Percentiles rank a stretch among this genome's conserved stretches.
phyloP scores from a whole-genome alignment of 1,140 invertebrate species.

The Epicauta chinensis region DNA sequence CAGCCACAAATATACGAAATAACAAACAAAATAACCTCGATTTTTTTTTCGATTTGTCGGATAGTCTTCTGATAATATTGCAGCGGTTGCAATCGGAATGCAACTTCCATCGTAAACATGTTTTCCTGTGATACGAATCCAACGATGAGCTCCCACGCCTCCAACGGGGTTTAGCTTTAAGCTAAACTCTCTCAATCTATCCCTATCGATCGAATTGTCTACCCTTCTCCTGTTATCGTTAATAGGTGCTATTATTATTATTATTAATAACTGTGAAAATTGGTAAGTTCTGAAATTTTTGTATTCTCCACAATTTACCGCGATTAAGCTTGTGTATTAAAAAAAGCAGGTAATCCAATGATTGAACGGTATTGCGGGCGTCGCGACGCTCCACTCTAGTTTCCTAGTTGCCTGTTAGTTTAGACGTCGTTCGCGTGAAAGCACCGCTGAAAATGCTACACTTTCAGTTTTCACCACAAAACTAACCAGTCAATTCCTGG shows the following conservation, averaged over 20 bases:
- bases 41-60: too few relatives aligned
- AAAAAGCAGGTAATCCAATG: too few relatives aligned
- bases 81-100: not conserved
- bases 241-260: not conserved
- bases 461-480: slow-evolving; percentile 10
- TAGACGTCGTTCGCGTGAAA: slow-evolving; percentile 25
- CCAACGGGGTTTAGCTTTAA: not conserved
- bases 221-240: too few relatives aligned
- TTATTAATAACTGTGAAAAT: too few relatives aligned
- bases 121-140: slow-evolving; percentile 26
- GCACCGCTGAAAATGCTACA: slow-evolving; percentile 20
- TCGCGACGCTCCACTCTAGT: slow-evolving; percentile 14
- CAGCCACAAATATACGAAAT: too few relatives aligned
- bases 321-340: too few relatives aligned
- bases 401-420: slow-evolving; percentile 11
- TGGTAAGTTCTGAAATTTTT: too few relatives aligned
- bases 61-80: too few relatives aligned
- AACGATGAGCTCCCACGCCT: slow-evolving; percentile 29
- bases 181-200: slow-evolving; percentile 5
- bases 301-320: slow-evolving; percentile 2
- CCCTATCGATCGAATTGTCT: too few relatives aligned
- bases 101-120: slow-evolving; percentile 5
- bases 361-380: slow-evolving; percentile 1
- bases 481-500: too few relatives aligned
- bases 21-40: too few relatives aligned